Percentiles rank a stretch among this genome's conserved stretches.
These are phyloP conservation scores for Arion vulgaris DNA, from an alignment of 1,140 invertebrate species.

Conservation along the genomic window DNA sequence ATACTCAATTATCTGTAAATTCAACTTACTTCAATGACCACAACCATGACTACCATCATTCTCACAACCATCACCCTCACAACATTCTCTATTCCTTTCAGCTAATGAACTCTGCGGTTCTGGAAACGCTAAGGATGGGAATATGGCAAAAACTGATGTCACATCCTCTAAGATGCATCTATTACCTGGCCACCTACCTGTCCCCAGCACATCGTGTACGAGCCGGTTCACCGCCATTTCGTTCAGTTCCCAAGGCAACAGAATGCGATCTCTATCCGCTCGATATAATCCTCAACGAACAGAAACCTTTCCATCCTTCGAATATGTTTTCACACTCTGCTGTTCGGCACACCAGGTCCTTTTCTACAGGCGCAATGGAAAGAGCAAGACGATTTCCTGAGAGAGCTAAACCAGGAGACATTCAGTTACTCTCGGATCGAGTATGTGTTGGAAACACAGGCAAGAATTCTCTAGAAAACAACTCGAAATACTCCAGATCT, in stretches of 20 bases:
- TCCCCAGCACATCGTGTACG: conserved; percentile 7
- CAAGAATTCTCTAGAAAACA: not conserved
- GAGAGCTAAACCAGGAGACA: not conserved
- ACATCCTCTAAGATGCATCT: not conserved
- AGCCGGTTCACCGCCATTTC: not conserved
- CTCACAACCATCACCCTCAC: not conserved
- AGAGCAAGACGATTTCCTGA: not conserved
- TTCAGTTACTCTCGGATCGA: not conserved
- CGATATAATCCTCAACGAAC: conserved; percentile 21
- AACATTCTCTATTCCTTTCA: not conserved
- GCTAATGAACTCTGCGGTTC: not conserved
- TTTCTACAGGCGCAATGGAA: not conserved
- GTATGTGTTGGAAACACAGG: not conserved
- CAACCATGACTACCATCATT: not conserved
- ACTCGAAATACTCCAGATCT: not conserved
- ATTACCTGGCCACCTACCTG: not conserved
- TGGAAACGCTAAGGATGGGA: not conserved
- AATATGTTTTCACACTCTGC: not conserved
- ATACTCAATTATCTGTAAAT: not conserved
- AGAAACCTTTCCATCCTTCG: not conserved
- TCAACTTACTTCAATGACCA: not conserved
- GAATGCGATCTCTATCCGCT: not conserved
- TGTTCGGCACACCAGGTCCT: not conserved
- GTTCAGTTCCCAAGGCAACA: not conserved
- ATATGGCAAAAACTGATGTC: not conserved